phyloP scores from a whole-genome alignment of 2,113 vertebrate genomes.

The Bucco capensis region DNA sequence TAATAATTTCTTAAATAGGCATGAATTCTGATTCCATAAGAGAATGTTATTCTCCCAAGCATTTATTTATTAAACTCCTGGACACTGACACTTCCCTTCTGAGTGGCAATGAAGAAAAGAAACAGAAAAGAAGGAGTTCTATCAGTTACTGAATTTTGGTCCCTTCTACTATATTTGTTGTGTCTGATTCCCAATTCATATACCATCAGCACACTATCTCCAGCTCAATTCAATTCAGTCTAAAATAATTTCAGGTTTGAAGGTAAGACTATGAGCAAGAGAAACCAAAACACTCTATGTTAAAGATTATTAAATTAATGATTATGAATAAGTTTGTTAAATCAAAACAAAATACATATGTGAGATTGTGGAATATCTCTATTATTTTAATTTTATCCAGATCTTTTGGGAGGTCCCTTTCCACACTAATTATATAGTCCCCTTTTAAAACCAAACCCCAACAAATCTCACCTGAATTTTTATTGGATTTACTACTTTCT shows the following conservation, averaged over 20 bases:
- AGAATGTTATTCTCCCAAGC: not conserved
- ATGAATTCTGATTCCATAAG: not conserved
- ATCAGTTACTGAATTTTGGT: not conserved
- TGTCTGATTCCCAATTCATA: not conserved
- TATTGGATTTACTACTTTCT: constrained; percentile 78
- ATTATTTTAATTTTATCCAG: not conserved
- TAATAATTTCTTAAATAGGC: not conserved
- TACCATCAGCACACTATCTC: not conserved
- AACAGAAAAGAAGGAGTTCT: not conserved
- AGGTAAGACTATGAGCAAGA: not conserved
- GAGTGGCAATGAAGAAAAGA: not conserved
- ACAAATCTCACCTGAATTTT: constrained; percentile 72
- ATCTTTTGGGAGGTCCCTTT: not conserved
- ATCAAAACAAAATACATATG: not conserved
- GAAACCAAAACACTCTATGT: not conserved
- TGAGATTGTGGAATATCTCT: not conserved
- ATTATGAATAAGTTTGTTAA: not conserved
- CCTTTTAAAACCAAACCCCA: not conserved
- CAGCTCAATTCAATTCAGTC: not conserved
- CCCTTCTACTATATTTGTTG: not conserved
- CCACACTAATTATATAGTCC: not conserved
- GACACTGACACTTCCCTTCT: not conserved
- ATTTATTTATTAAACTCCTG: not conserved
- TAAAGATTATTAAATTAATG: not conserved
- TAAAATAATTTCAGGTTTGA: not conserved